phyloP scores from a whole-genome alignment of 2,797 vertebrate genomes.

The Peromyscus attwateri region DNA sequence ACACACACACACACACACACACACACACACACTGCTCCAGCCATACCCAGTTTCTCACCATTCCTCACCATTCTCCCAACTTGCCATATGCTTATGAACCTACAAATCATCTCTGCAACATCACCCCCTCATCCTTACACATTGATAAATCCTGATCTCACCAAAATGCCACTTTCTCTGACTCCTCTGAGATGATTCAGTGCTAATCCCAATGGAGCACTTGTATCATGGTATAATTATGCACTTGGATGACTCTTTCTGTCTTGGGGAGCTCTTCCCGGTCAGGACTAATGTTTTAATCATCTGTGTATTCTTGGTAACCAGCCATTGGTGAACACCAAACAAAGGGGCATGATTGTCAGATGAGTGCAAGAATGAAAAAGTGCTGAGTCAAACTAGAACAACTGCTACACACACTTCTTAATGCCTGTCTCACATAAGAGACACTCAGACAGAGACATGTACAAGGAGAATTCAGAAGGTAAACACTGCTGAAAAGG shows the following conservation, averaged over 20 bases:
- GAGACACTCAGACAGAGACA: background rate
- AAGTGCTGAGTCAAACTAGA: constrained; percentile 1
- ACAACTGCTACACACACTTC: background rate
- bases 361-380: background rate
- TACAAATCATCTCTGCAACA: constrained; percentile 14
- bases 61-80: constrained; percentile 1
- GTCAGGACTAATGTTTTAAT: constrained; percentile 48
- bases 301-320: constrained; percentile 40
- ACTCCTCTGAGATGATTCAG: constrained; percentile 60
- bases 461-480: background rate
- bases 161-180: constrained; percentile 25
- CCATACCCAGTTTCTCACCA: constrained; percentile 4
- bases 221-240: background rate
- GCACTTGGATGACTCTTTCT: background rate
- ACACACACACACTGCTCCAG: background rate
- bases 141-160: constrained; percentile 36
- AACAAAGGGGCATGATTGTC: constrained; percentile 37
- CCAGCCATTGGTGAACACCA: constrained; percentile 23
- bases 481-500: background rate
- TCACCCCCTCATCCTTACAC: constrained; percentile 28
- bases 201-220: background rate
- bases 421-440: background rate
- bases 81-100: background rate
- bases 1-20: background rate
- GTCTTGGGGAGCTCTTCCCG: constrained; percentile 53